A percentile compares a stretch with the other conserved stretches of the same genome.
phyloP scores from a whole-genome alignment of 2,797 vertebrate species.

The Clangula hyemalis region DNA sequence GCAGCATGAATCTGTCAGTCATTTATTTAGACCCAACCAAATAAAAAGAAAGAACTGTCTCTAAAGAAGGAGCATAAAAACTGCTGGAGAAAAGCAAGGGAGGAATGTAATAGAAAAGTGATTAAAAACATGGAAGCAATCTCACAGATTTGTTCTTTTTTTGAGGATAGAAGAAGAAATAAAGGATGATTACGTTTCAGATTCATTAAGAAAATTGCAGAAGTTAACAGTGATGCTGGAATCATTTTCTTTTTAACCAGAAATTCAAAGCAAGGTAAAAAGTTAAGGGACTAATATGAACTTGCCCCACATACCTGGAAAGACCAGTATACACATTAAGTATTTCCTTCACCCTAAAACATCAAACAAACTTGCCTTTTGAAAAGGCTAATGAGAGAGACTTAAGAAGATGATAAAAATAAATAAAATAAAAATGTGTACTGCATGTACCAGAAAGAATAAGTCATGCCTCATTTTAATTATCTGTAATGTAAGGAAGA shows the following conservation, averaged over 20 bases:
- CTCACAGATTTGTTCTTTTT: background rate
- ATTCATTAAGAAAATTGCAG: background rate
- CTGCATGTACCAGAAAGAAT: background rate
- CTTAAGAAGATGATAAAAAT: background rate
- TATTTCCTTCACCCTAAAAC: background rate
- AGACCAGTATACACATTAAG: fast-evolving
- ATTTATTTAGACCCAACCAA: background rate
- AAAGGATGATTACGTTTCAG: background rate
- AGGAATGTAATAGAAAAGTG: background rate
- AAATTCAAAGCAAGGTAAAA: background rate
- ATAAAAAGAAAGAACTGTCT: background rate
- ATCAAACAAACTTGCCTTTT: background rate
- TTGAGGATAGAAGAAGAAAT: background rate
- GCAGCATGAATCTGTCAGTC: background rate
- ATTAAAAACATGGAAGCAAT: background rate
- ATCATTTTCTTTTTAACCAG: background rate
- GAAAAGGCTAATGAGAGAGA: background rate
- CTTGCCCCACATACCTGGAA: background rate
- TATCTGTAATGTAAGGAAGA: background rate
- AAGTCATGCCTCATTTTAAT: background rate
- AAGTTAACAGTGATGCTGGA: background rate
- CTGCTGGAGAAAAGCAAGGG: background rate
- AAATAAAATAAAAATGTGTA: background rate
- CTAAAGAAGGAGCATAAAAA: background rate
- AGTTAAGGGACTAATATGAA: background rate